Percentiles rank a stretch among this genome's conserved stretches.
Conservation (phyloP, 2,113 vertebrate genomes). For the Anarrhichthys ocellatus region DNA sequence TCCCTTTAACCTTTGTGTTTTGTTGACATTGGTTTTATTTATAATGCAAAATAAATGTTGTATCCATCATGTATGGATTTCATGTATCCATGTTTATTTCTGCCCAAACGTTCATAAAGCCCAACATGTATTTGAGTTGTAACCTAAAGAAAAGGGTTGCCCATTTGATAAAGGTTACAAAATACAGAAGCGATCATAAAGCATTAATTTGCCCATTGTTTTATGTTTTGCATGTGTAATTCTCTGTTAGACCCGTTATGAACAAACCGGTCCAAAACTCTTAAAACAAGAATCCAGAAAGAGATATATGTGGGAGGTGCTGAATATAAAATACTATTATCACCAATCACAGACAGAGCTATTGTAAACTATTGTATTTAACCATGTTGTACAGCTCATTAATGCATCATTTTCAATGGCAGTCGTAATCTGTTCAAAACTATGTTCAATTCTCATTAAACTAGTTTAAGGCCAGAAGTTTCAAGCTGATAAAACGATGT, state of each 20-base stretch:
- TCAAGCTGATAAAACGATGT: background rate
- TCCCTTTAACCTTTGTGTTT: background rate
- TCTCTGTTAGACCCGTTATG: background rate
- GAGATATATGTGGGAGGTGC: no score
- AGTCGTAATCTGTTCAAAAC: background rate
- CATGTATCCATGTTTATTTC: no score
- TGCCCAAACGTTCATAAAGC: background rate
- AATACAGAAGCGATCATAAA: background rate
- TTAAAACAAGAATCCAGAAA: no score
- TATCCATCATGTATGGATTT: no score
- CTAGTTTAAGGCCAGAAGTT: background rate
- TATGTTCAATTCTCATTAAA: background rate
- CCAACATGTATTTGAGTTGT: background rate
- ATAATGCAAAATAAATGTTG: background rate
- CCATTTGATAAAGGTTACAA: background rate
- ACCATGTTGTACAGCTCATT: no score
- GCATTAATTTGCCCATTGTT: background rate
- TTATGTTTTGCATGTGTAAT: background rate
- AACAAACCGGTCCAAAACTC: background rate
- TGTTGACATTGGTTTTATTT: background rate
- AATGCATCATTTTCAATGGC: background rate
- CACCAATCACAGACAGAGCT: background rate
- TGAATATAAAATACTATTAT: no score
- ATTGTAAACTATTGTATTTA: background rate
- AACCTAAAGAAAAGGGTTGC: background rate